Evolutionary conservation across 2,888 invertebrate genomes (phyloP).

Genomic region (Tiliacea aurago): DNA sequence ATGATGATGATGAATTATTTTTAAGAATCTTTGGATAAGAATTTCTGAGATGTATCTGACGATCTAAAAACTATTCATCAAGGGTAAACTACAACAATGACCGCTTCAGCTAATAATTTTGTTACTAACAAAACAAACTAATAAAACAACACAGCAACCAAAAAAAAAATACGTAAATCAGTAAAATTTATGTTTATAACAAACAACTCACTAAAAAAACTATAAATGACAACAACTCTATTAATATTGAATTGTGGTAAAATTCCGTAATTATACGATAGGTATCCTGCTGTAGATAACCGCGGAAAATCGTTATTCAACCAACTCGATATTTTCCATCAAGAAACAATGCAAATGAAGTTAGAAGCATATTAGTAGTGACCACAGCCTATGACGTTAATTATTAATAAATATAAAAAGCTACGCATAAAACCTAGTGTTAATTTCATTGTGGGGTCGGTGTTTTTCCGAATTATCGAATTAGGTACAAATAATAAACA

Average conservation of each 20-base stretch:
- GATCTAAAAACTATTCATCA: no score
- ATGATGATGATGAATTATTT: no score
- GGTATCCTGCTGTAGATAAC: constrained; percentile 4
- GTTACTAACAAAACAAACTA: no score
- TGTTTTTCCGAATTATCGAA: constrained; percentile 26
- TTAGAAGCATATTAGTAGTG: constrained; percentile 1
- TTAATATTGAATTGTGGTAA: constrained; percentile 7
- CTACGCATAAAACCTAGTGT: background rate
- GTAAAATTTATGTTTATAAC: background rate
- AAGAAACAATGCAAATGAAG: constrained; percentile 31
- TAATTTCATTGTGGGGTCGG: background rate
- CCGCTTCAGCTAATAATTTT: no score
- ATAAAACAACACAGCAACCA: background rate
- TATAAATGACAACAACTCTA: background rate
- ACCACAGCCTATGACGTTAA: background rate
- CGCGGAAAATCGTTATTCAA: constrained; percentile 24
- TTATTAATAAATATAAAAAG: constrained; percentile 16
- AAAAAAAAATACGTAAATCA: background rate
- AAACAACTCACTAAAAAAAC: background rate
- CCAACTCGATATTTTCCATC: background rate
- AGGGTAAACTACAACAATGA: no score
- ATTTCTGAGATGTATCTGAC: no score
- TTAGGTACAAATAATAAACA: background rate
- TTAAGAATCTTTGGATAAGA: background rate
- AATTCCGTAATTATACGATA: constrained; percentile 18